Evolutionary conservation across 2,113 vertebrate genomes (phyloP), one percentile per base, ranked within the genome.

Genomic region (Nesoenas mayeri): DNA sequence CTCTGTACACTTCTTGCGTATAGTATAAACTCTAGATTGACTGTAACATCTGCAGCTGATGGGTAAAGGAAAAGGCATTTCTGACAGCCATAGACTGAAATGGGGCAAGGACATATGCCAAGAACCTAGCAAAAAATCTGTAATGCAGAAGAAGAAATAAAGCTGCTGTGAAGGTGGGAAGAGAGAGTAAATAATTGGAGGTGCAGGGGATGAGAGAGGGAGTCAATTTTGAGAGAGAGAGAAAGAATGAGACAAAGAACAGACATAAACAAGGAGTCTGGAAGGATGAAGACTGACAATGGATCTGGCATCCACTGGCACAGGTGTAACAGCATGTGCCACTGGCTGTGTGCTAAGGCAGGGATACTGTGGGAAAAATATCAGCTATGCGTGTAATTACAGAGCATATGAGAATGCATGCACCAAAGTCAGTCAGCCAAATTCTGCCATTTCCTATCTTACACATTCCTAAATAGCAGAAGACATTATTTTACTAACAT

Each of bases 281-380:
- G 15, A 79, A 61, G 20, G 26, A 50, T 14, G 21, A 67, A 57
- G 38, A 36, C 7, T 21, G 22, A 16, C 0, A 0, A 1, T 44
- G 25, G 31, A 66, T 56, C 29, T 28, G 51, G 20, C 38, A 70
- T 29, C 9, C 21, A 9, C 24, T 31, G 17, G 28, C 20, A 42
- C 16, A 62, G 13, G 58, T 73, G 79, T 71, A 69, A 28, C 12
- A 31, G 65, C 73, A 36, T 84, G 72, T 31, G 15, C 44, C 56
- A 32, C 31, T 11, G n/a, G 58, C 40, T 4, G 44, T 47, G 44
- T 47, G 44, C 18, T 66, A 22, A 80, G n/a, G 40, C 31, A 65
- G 44, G 72, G 38, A 14, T 25, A 16, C 14, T n/a, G 62, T 51
- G 57, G 34, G 62, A 50, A 87, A 92, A 75, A 20, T 8, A 67